phyloP scores from a whole-genome alignment of 2,888 invertebrate species.

The Pachycephus smyrnensis region DNA sequence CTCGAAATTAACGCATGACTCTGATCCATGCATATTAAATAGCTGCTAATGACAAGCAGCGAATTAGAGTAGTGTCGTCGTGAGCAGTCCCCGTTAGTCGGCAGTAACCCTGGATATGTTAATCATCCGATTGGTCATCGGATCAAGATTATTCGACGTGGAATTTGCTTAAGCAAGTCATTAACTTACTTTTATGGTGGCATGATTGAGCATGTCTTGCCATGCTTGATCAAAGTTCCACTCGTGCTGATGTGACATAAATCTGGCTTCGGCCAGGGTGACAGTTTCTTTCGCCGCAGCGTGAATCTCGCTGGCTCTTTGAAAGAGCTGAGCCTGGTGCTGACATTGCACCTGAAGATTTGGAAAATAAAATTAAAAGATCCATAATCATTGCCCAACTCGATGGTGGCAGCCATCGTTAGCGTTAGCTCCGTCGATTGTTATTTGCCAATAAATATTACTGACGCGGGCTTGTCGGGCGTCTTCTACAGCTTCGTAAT shows the following conservation, averaged over 20 bases:
- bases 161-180: background rate
- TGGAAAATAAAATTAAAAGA: background rate
- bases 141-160: background rate
- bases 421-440: background rate
- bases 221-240: constrained; percentile 95
- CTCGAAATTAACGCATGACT: background rate
- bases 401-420: background rate
- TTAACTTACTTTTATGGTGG: constrained; percentile 83
- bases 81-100: background rate
- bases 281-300: constrained; percentile 95
- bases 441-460: background rate
- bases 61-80: background rate
- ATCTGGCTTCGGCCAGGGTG: constrained; percentile 87
- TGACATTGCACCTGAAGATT: constrained; percentile 80
- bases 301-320: constrained; percentile 90
- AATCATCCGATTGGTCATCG: background rate
- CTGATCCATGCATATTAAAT: background rate
- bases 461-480: constrained; percentile 79
- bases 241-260: constrained; percentile 78
- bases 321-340: constrained; percentile 89
- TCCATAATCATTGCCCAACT: background rate
- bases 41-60: background rate
- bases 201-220: constrained; percentile 98
- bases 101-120: background rate
- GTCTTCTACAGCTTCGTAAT: constrained; percentile 85